Evolutionary conservation across 2,888 invertebrate species (phyloP), one percentile per base, ranked within the genome.

Genomic region (Lasius fuliginosus): DNA sequence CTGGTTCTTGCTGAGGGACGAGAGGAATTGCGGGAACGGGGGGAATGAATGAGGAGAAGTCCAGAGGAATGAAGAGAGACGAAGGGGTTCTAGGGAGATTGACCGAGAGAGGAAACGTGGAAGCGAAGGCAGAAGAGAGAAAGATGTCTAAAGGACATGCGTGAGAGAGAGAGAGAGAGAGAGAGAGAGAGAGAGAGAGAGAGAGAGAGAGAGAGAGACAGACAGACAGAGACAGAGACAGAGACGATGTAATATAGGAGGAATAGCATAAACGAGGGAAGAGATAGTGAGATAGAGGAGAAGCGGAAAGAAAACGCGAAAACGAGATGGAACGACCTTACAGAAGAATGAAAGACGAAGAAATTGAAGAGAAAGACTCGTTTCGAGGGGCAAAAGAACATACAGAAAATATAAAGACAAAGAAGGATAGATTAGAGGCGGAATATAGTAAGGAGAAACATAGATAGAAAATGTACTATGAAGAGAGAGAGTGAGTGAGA

Each of bases 381-480:
- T 76, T 64, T 76, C 30, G 27, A 56, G 65, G 30, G 18, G 77
- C 65, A 49, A 58, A n/a, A 82, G 67, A 68, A 86, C 76, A 62
- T 49, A 84, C 71, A 49, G 42, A 86, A 82, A 82, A 23, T 3
- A 64, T 36, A 30, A 67, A 49, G 82, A 84, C 83, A 71, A 81
- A 86, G 69, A 87, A 87, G 79, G 76, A 87, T 67, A 75, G 77
- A 85, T 82, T 86, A 82, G 83, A 83, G 82, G 75, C 69, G 76
- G 87, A 81, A 79, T 87, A 79, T 85, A 79, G 87, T 87, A 83
- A 85, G 79, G 88, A 83, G 79, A 62, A 81, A 87, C 85, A 76
- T 49, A 84, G 77, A 62, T 69, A 73, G 88, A 85, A 49, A 49
- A 81, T 73, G 76, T 85, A 83, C 76, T 71, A 75, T 40, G 74